Evolutionary conservation across 2,113 vertebrate species (phyloP), one percentile per base, ranked within the genome.

Genomic region (Podarcis cretensis): DNA sequence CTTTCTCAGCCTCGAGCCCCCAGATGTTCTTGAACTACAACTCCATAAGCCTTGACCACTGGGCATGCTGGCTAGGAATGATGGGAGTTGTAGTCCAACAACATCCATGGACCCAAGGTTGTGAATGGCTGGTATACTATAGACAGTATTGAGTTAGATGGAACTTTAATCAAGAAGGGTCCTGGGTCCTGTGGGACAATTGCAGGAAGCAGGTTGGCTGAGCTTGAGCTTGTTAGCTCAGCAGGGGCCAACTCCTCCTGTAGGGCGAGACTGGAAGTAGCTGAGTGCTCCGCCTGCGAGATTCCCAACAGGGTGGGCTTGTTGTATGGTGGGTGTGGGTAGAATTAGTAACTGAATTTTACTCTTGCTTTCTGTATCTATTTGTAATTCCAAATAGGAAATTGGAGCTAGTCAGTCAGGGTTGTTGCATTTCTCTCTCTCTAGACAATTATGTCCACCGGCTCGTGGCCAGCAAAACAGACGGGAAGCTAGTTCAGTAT

Each of bases 371-470:
- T 4, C n/a, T 9, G 32, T 20, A 32, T 73, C 23, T 9, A 3
- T 14, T 48, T 35, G 18, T 57, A 14, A 12, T 48, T 35, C 69
- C 75, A 12, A 30, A 25, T 4, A 25, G 37, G 27, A 6, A 43
- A 23, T 13, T 6, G 68, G 18, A 3, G 0, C 7, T 6, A 8
- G 35, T 2, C 1, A 12, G 10, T 35, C 71, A 13, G 63, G 8
- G 32, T 75, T 30, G 14, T 66, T 88, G 86, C 57, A 10, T 93
- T 84, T 87, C 87, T 89, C 88, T 89, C 12, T 93, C 83, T 80
- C 66, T 89, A 99, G 99, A 99, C 96, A 99, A 99, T 95, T 99
- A 99, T 32, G 99, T 99, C 16, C 99, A 99, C 89, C 98, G 99
- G 10, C 97, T 99, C 90, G 99, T 99, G 93, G 99, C 99, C 78